A percentile compares a stretch with the other conserved stretches of the same genome.
Conservation (phyloP, 2,113 vertebrate species). For the Benitochromis conjunctus region DNA sequence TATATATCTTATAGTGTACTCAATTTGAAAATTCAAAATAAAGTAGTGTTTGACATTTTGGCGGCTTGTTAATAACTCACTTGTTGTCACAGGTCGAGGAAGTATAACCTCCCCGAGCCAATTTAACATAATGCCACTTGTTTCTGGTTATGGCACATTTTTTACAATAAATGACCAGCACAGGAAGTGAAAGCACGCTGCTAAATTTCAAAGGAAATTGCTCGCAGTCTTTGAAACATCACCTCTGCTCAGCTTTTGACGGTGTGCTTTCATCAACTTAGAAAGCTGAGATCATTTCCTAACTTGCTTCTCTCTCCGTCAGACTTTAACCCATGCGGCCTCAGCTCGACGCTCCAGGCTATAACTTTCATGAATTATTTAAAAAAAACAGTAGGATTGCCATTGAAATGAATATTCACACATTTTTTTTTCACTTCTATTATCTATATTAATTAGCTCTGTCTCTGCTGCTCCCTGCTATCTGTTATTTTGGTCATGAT, state of each 20-base stretch:
- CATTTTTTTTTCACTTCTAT: conserved; percentile 6
- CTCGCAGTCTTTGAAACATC: neutral
- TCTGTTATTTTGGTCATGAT: conserved; percentile 55
- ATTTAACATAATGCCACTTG: neutral
- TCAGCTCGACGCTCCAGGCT: conserved; percentile 34
- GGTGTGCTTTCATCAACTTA: neutral
- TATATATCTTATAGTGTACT: neutral
- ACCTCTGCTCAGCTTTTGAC: neutral
- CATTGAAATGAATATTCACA: conserved; percentile 60
- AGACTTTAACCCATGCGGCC: conserved; percentile 11
- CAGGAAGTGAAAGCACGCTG: neutral
- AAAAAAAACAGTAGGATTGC: conserved; percentile 39
- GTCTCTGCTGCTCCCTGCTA: neutral
- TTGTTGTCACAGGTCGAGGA: neutral
- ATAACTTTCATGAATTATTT: conserved; percentile 66
- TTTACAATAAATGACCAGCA: neutral
- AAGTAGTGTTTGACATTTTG: neutral
- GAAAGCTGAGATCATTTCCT: neutral
- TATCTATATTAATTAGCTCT: conserved; percentile 28
- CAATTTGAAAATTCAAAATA: neutral
- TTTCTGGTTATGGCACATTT: neutral
- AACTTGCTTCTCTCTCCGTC: neutral
- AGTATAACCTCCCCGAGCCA: neutral
- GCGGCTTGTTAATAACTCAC: neutral
- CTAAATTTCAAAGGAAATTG: neutral